Evolutionary conservation across 1,140 invertebrate species (phyloP).

Genomic region (Drosophila nannoptera): DNA sequence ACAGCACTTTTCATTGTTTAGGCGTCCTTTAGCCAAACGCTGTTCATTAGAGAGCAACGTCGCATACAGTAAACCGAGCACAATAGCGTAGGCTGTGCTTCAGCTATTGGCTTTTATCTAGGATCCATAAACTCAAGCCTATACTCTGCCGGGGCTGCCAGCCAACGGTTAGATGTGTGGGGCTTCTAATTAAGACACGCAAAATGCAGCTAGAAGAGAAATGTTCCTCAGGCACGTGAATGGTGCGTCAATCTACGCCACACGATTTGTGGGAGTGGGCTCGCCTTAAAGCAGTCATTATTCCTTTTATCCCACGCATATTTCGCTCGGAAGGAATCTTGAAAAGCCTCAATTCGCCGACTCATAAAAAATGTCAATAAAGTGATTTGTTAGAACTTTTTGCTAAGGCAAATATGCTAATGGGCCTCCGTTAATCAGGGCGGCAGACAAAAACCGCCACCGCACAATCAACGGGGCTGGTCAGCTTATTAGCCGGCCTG

Average conservation of each 20-base stretch:
- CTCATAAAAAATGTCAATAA: constrained; percentile 76
- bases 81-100: constrained; percentile 35
- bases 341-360: constrained; percentile 41
- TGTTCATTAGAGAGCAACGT: constrained; percentile 59
- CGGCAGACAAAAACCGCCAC: constrained; percentile 1
- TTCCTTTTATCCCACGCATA: constrained; percentile 36
- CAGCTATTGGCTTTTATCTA: constrained; percentile 63
- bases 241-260: constrained; percentile 60
- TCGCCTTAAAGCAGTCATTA: constrained; percentile 43
- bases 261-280: constrained; percentile 7
- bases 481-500: constrained; percentile 55
- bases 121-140: constrained; percentile 70
- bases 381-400: constrained; percentile 63
- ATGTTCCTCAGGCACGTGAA: constrained; percentile 68
- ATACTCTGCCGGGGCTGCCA: constrained; percentile 55
- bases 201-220: constrained; percentile 62
- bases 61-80: background rate
- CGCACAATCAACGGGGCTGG: constrained; percentile 43
- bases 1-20: constrained; percentile 38
- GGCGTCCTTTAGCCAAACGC: constrained; percentile 4
- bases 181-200: constrained; percentile 74
- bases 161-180: constrained; percentile 40
- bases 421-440: constrained; percentile 55
- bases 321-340: constrained; percentile 44
- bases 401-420: constrained; percentile 57